phyloP scores from a whole-genome alignment of 1,140 invertebrate genomes.

The Agrypnia vestita region DNA sequence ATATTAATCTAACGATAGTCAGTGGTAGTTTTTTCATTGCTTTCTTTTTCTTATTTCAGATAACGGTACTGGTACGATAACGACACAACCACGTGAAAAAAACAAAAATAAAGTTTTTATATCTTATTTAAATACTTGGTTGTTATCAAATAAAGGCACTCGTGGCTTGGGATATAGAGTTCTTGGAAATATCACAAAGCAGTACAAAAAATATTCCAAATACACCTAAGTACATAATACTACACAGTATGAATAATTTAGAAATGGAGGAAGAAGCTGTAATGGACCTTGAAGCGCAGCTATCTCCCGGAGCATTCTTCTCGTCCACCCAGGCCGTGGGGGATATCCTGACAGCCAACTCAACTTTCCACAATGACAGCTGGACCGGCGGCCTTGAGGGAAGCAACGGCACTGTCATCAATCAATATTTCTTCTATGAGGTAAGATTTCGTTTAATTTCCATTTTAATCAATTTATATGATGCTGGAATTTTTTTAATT shows the following conservation, averaged over 20 bases:
- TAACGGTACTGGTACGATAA: too few relatives aligned
- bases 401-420: slow-evolving; percentile 61
- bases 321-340: slow-evolving; percentile 61
- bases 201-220: neutral
- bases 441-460: slow-evolving; percentile 62
- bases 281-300: slow-evolving; percentile 60
- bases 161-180: too few relatives aligned
- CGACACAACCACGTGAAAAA: too few relatives aligned
- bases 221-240: neutral
- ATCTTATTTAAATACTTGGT: too few relatives aligned
- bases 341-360: slow-evolving; percentile 49
- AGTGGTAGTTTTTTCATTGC: too few relatives aligned
- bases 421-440: slow-evolving; percentile 69
- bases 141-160: too few relatives aligned
- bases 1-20: too few relatives aligned
- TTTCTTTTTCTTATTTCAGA: too few relatives aligned
- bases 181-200: too few relatives aligned
- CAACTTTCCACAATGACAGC: slow-evolving; percentile 41
- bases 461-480: neutral
- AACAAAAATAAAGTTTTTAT: too few relatives aligned
- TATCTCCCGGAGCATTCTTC: slow-evolving; percentile 62
- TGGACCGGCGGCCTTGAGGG: slow-evolving; percentile 45
- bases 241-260: slow-evolving; percentile 1
- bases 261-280: slow-evolving; percentile 33
- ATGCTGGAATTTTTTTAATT: neutral